phyloP scores from a whole-genome alignment of 2,113 vertebrate genomes.

The Pachycephala philippinensis region DNA sequence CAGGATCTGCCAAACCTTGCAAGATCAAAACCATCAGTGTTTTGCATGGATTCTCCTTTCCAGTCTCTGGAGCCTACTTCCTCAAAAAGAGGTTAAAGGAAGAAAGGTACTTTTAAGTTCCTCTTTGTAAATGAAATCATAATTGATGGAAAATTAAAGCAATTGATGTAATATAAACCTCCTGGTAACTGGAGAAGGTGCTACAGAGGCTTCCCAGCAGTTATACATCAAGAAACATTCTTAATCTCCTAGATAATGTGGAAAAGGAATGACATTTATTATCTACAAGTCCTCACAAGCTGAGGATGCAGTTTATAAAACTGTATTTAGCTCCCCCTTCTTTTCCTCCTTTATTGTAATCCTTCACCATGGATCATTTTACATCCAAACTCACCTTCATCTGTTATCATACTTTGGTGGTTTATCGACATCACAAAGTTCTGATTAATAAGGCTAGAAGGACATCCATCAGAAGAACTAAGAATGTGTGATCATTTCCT shows the following conservation, averaged over 20 bases:
- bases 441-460: slow-evolving; percentile 28
- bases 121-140: slow-evolving; percentile 16
- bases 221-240: slow-evolving; percentile 31
- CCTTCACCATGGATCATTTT: slow-evolving; percentile 20
- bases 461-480: slow-evolving; percentile 34
- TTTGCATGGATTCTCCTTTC: not conserved
- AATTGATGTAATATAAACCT: slow-evolving; percentile 44
- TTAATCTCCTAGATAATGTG: slow-evolving; percentile 44
- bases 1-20: not conserved
- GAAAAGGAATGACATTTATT: slow-evolving; percentile 35
- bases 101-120: slow-evolving; percentile 28
- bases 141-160: slow-evolving; percentile 45
- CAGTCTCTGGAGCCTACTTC: not conserved
- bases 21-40: not conserved
- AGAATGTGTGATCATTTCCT: slow-evolving; percentile 32
- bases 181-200: slow-evolving; percentile 54
- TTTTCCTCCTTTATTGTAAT: slow-evolving; percentile 17
- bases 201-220: slow-evolving; percentile 39
- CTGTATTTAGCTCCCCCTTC: not conserved
- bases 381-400: slow-evolving; percentile 33
- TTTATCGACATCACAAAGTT: not conserved
- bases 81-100: not conserved
- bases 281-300: slow-evolving; percentile 45
- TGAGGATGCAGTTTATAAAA: slow-evolving; percentile 23
- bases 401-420: slow-evolving; percentile 6